Conservation (phyloP, 2,797 vertebrate genomes). For the Lates japonicus region DNA sequence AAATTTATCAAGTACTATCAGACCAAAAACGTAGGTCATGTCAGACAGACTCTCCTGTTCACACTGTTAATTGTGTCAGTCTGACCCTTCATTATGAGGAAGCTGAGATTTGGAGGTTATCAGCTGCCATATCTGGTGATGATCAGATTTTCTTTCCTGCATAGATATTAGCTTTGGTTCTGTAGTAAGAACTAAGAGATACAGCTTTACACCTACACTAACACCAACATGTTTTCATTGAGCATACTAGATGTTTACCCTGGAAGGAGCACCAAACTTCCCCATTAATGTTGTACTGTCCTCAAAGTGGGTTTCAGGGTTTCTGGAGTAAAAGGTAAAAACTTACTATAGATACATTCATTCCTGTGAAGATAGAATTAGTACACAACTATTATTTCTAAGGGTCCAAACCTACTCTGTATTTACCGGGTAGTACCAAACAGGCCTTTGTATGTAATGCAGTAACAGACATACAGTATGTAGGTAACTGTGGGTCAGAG, state of each 20-base stretch:
- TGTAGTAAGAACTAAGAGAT: not conserved
- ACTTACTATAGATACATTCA: not conserved
- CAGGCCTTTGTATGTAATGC: conserved; percentile 23
- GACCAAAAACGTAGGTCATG: too few species aligned
- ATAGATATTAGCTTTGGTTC: not conserved
- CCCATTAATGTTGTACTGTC: not conserved
- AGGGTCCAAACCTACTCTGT: not conserved
- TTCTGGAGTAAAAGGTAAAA: not conserved
- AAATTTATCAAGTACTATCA: not conserved
- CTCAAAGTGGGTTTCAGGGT: not conserved
- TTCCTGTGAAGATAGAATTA: not conserved
- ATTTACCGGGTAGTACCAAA: not conserved
- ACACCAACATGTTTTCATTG: not conserved
- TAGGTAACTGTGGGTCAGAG: conserved; percentile 61
- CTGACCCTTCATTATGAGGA: not conserved
- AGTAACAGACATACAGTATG: conserved; percentile 24
- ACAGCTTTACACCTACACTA: too few species aligned
- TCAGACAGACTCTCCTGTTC: too few species aligned
- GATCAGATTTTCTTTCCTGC: not conserved
- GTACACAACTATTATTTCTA: not conserved
- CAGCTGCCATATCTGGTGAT: not conserved
- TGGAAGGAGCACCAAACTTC: not conserved
- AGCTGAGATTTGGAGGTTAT: not conserved
- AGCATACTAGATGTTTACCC: not conserved
- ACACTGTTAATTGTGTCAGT: not conserved